A percentile compares a stretch with the other conserved stretches of the same genome.
Conservation (phyloP, 1,140 invertebrate genomes). For the Zaprionus taronus region DNA sequence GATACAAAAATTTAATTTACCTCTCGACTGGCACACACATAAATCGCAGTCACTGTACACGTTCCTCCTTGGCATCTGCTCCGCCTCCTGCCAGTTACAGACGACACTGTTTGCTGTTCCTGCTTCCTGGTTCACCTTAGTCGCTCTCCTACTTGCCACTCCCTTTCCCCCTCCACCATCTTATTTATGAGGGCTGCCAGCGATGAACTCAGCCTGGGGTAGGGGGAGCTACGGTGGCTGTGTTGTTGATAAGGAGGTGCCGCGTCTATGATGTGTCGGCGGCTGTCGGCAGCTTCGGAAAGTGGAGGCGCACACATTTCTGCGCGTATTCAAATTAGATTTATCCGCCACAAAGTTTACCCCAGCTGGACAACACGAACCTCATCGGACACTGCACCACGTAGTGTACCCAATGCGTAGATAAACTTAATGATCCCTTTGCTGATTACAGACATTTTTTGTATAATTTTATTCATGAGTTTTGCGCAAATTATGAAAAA, state of each 20-base stretch:
- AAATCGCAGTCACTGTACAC: conserved; percentile 39
- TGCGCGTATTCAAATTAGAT: conserved; percentile 55
- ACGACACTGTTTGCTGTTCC: neutral
- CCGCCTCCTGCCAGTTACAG: conserved; percentile 7
- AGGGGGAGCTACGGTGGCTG: conserved; percentile 5
- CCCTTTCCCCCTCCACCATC: neutral
- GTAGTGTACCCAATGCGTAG: conserved; percentile 17
- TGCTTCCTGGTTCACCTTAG: conserved; percentile 51
- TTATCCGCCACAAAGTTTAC: conserved; percentile 46
- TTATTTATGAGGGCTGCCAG: conserved; percentile 39
- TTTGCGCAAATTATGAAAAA: conserved; percentile 39
- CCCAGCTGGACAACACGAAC: conserved; percentile 28
- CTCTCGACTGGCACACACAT: conserved; percentile 39
- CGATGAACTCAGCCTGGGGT: neutral
- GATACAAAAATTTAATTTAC: conserved; percentile 60
- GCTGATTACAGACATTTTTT: conserved; percentile 41
- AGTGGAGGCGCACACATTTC: conserved; percentile 31
- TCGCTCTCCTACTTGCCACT: conserved; percentile 31
- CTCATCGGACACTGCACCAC: conserved; percentile 4
- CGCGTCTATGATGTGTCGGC: conserved; percentile 39
- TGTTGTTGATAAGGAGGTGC: conserved; percentile 34
- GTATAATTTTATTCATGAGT: conserved; percentile 54
- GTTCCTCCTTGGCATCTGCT: neutral
- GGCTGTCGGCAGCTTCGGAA: conserved; percentile 4
- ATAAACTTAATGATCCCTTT: conserved; percentile 31